Percentiles rank a stretch among this genome's conserved stretches.
phyloP scores from a whole-genome alignment of 2,888 invertebrate genomes.

The Lathronympha strigana region DNA sequence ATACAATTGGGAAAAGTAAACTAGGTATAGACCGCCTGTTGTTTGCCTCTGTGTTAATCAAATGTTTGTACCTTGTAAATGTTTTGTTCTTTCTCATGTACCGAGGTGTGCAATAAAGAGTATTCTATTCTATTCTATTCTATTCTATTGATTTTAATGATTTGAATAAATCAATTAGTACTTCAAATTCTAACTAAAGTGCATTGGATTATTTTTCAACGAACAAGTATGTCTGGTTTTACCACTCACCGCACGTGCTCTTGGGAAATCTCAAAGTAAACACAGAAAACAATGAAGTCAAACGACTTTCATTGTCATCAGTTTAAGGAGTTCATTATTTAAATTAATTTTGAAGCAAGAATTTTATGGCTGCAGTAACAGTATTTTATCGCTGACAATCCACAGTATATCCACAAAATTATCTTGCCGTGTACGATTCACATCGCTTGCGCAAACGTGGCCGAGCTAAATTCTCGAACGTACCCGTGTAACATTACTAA shows the following conservation, averaged over 20 bases:
- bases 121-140: too few relatives aligned
- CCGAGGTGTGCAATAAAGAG: too few relatives aligned
- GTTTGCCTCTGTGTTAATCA: too few relatives aligned
- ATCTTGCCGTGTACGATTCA: not conserved
- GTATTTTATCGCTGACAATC: slow-evolving; percentile 14
- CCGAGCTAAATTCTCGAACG: not conserved
- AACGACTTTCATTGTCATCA: not conserved
- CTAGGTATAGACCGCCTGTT: too few relatives aligned
- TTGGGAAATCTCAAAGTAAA: slow-evolving; percentile 30
- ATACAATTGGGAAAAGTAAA: too few relatives aligned
- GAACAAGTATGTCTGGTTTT: not conserved
- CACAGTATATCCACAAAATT: slow-evolving; percentile 12
- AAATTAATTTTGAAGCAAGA: not conserved
- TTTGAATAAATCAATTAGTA: too few relatives aligned
- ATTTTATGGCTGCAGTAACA: not conserved
- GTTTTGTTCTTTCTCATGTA: too few relatives aligned
- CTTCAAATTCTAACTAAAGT: not conserved
- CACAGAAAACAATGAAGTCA: not conserved
- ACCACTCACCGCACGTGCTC: not conserved
- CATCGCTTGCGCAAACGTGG: not conserved
- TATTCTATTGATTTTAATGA: not conserved
- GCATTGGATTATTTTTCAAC: not conserved
- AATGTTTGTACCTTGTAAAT: too few relatives aligned
- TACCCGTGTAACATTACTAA: not conserved
- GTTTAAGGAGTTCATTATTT: not conserved